Percentiles rank a stretch among this genome's conserved stretches.
Conservation (phyloP, 2,113 vertebrate genomes). For the Prionailurus bengalensis region DNA sequence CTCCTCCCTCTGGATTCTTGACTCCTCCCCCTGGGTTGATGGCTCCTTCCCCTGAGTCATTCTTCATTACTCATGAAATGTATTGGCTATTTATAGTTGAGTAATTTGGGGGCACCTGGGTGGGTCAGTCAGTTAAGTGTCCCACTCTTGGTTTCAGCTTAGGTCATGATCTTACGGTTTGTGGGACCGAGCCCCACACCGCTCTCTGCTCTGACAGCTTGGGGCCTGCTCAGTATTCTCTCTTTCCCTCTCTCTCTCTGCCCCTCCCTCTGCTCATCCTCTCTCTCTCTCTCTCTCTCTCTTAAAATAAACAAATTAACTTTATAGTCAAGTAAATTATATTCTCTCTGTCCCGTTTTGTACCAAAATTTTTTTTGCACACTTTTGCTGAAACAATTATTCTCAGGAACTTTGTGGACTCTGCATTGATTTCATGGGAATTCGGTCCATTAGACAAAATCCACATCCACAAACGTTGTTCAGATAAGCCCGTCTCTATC, state of each 20-base stretch:
- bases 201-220: too few species aligned
- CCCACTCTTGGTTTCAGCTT: too few species aligned
- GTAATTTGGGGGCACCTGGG: background rate
- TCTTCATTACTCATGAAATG: background rate
- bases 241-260: too few species aligned
- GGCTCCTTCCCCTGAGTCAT: background rate
- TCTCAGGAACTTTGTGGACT: background rate
- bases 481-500: background rate
- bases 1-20: background rate
- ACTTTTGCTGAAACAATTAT: background rate
- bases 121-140: too few species aligned
- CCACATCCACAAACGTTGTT: background rate
- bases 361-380: background rate
- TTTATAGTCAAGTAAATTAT: background rate
- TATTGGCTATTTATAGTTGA: background rate
- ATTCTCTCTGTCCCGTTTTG: background rate
- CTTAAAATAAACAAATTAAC: too few species aligned
- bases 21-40: background rate
- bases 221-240: too few species aligned
- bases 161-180: too few species aligned
- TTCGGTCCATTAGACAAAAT: background rate
- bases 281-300: too few species aligned
- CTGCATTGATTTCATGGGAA: background rate
- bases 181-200: too few species aligned
- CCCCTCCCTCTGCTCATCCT: too few species aligned